Percentiles rank a stretch among this genome's conserved stretches.
These are phyloP conservation scores for Eurytoma californica DNA, from an alignment of 2,888 invertebrate genomes.

Conservation along the genomic window DNA sequence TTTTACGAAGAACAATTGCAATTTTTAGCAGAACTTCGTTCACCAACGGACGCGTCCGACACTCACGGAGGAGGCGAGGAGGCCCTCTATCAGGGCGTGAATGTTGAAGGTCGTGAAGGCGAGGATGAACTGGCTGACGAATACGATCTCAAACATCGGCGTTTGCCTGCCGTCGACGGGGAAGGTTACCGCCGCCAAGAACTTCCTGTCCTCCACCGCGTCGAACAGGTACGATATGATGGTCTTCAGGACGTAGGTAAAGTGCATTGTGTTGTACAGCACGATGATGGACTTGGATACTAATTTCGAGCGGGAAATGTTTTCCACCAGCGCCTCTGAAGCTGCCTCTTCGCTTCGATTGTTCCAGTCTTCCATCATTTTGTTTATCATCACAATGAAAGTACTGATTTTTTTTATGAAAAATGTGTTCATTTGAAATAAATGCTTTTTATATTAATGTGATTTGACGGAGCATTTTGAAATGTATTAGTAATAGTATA, in stretches of 20 bases:
- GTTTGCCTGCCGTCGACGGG: slow-evolving; percentile 39
- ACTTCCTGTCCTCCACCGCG: slow-evolving; percentile 29
- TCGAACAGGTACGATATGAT: neutral
- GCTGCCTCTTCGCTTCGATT: neutral
- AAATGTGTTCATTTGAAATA: no score
- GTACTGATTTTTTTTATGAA: neutral
- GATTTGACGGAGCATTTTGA: neutral
- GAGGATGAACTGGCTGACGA: slow-evolving; percentile 32
- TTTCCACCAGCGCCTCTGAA: neutral
- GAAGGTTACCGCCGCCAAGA: slow-evolving; percentile 42
- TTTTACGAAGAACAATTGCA: no score
- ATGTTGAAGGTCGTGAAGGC: slow-evolving; percentile 25
- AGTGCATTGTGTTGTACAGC: neutral
- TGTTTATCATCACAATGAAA: neutral
- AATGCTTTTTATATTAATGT: no score
- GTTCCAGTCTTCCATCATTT: slow-evolving; percentile 11
- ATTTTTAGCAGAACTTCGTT: neutral
- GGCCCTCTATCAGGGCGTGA: slow-evolving; percentile 10
- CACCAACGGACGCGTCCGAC: no score
- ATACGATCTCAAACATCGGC: slow-evolving; percentile 46
- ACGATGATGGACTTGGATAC: neutral
- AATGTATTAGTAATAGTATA: no score
- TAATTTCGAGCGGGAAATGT: neutral
- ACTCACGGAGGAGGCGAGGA: slow-evolving; percentile 46
- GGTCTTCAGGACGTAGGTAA: neutral